Conservation (phyloP, 1,140 invertebrate species). For the Pomacea maculata region DNA sequence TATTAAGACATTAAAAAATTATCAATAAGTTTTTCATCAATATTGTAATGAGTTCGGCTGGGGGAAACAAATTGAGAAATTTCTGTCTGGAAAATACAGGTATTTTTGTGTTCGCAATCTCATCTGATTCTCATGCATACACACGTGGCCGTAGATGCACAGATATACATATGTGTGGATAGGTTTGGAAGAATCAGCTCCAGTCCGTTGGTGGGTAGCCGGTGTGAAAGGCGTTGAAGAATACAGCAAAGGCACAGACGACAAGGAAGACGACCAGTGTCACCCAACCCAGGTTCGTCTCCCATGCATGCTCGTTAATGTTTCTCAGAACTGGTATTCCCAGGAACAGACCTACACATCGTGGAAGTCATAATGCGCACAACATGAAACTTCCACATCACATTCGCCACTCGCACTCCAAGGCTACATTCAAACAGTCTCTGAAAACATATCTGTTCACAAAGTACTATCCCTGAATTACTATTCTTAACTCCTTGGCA, state of each 20-base stretch:
- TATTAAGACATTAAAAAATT: too few species aligned
- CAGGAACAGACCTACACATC: constrained; percentile 56
- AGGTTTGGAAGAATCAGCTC: constrained; percentile 19
- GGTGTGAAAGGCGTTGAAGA: constrained; percentile 58
- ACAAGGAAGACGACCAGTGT: constrained; percentile 51
- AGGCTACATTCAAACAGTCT: too few species aligned
- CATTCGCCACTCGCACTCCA: too few species aligned
- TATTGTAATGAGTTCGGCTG: too few species aligned
- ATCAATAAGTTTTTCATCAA: too few species aligned
- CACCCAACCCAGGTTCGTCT: constrained; percentile 58
- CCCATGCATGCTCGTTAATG: constrained; percentile 60
- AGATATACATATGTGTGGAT: constrained; percentile 1
- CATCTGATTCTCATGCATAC: not conserved
- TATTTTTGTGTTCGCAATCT: too few species aligned
- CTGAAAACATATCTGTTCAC: too few species aligned
- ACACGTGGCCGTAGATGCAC: not conserved
- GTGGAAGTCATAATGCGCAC: constrained; percentile 7
- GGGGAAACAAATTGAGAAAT: too few species aligned
- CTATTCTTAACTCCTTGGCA: too few species aligned
- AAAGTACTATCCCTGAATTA: too few species aligned
- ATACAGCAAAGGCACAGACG: constrained; percentile 50
- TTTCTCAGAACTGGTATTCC: constrained; percentile 62
- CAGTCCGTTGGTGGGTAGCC: constrained; percentile 58
- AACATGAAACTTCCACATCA: too few species aligned
- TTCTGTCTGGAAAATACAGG: too few species aligned